phyloP scores from a whole-genome alignment of 2,888 invertebrate genomes.

The Sthenelais limicola region DNA sequence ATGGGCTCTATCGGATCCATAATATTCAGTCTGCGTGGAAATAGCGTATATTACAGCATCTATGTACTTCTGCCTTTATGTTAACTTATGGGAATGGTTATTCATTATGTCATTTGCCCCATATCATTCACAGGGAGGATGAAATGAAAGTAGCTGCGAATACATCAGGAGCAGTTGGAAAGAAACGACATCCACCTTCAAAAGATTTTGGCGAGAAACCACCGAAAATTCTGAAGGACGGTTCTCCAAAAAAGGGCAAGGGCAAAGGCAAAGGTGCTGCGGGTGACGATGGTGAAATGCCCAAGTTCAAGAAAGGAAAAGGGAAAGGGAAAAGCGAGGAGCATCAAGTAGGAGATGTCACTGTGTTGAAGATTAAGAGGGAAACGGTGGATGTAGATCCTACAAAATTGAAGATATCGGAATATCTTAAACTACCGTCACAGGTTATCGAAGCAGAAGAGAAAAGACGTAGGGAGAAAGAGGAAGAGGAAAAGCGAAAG shows the following conservation, averaged over 20 bases:
- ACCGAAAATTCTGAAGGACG: not conserved
- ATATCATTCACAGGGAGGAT: not conserved
- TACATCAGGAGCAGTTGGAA: constrained; percentile 37
- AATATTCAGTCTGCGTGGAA: too few relatives aligned
- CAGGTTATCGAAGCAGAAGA: too few relatives aligned
- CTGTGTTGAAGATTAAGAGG: too few relatives aligned
- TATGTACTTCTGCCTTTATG: too few relatives aligned
- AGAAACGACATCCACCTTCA: constrained; percentile 48
- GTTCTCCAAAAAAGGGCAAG: not conserved
- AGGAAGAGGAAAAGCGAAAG: not conserved
- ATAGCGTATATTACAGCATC: too few relatives aligned
- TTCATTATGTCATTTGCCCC: too few relatives aligned
- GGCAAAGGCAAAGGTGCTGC: not conserved
- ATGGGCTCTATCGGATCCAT: too few relatives aligned
- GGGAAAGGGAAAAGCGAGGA: not conserved
- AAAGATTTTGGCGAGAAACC: constrained; percentile 45
- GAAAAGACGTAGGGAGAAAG: not conserved
- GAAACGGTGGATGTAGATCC: too few relatives aligned
- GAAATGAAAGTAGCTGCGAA: constrained; percentile 35
- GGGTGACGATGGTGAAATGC: not conserved
- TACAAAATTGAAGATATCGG: too few relatives aligned
- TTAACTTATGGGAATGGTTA: too few relatives aligned
- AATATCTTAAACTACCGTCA: too few relatives aligned
- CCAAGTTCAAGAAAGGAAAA: not conserved
- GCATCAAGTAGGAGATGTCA: too few relatives aligned